Evolutionary conservation across 2,797 vertebrate genomes (phyloP), one percentile per base, ranked within the genome.

Genomic region (Rhabdophis nuchalis): DNA sequence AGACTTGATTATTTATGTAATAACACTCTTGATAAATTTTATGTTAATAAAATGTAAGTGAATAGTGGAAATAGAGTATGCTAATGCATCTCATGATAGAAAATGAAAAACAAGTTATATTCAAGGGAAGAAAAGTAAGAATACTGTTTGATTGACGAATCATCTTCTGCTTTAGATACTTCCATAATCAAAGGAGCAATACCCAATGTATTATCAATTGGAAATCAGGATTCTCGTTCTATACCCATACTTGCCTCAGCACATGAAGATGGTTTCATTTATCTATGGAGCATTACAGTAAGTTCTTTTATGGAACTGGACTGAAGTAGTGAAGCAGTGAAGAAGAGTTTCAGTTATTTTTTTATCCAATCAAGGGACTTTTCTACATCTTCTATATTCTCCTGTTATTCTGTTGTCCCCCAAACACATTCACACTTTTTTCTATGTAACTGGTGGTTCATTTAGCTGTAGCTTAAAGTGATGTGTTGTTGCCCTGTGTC

Each of bases 261-360:
- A 58, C 92, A 93, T 90, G 92, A 88, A 93, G 68, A 93, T 41
- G 92, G 92, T 6, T 82, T 20, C 58, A 54, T 93, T 46, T 93
- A 87, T 61, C 68, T 93, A 2, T 93, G 92, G 92, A 85, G 89
- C 61, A 61, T 90, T 85, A 54, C 0, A 68, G 92, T 93, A 93
- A 32, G 86, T 36, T 13, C 8, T 90, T 88, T 56, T 89, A 58
- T 18, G 14, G 52, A 20, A 82, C 1, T 52, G n/a, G 29, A 32
- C n/a, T 53, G 25, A 53, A 56, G 32, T 29, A 29, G 50, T 36
- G 85, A 72, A 77, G 53, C 27, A 27, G 32, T 18, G 53, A 72
- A 82, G 53, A 16, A 8, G 7, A 8, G 18, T 60, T 87, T 87
- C 12, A 36, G 32, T 29, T 77, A 16, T 13, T 1, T n/a, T 58